A percentile compares a stretch with the other conserved stretches of the same genome.
phyloP scores from a whole-genome alignment of 2,113 vertebrate genomes.

The Mormoops blainvillei region DNA sequence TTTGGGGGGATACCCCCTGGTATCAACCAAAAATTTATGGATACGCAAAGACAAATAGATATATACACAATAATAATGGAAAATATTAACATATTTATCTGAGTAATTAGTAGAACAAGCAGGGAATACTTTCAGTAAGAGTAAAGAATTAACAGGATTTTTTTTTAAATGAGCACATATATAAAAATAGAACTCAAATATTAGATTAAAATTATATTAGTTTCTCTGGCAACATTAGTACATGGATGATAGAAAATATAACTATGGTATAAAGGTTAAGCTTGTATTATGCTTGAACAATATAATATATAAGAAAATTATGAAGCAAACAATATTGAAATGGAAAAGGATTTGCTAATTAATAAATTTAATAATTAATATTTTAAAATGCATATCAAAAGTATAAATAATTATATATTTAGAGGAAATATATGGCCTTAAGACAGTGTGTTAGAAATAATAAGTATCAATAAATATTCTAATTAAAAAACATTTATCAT shows the following conservation, averaged over 20 bases:
- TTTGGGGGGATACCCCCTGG: no score
- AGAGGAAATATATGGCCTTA: not conserved
- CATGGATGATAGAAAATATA: not conserved
- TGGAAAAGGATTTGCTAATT: not conserved
- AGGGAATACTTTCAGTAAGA: not conserved
- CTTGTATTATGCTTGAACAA: not conserved
- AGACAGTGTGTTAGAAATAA: not conserved
- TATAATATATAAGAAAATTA: not conserved
- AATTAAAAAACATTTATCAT: not conserved
- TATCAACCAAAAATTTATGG: not conserved
- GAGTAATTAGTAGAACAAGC: not conserved
- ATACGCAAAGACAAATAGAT: not conserved
- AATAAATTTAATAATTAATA: not conserved
- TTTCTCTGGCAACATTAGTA: not conserved
- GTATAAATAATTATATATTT: not conserved
- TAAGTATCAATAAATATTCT: not conserved
- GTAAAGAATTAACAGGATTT: not conserved
- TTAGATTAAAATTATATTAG: not conserved
- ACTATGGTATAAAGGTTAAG: not conserved
- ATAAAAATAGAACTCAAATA: not conserved
- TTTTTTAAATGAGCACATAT: not conserved
- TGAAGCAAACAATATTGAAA: not conserved
- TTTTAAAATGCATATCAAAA: not conserved
- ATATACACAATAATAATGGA: not conserved
- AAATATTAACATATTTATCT: not conserved